Evolutionary conservation across 2,888 invertebrate species (phyloP), one percentile per base, ranked within the genome.

Genomic region (Acanthosepion esculentum): DNA sequence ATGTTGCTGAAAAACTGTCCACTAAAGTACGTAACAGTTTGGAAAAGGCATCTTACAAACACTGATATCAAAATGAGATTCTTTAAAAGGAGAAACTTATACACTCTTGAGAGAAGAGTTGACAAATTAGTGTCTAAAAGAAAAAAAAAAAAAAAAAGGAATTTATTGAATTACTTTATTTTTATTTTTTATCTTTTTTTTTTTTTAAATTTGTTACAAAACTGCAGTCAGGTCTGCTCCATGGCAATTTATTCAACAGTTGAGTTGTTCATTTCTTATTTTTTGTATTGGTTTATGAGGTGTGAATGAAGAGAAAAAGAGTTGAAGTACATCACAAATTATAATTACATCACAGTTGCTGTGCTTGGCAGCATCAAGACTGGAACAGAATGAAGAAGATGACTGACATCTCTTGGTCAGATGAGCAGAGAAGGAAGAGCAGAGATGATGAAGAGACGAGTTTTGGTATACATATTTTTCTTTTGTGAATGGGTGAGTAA

Each of bases 221-320:
- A 78, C 78, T 78, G 78, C 78, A 78, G 78, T 78, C 78, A 78
- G 78, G 78, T 78, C 78, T 78, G 78, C 78, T 78, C 41, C 41
- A n/a, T 78, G 78, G 78, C 78, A 78, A 78, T 78, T 78, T n/a
- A n/a, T 78, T 78, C 78, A 78, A 78, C 78, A 78, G 78, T 78
- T 33, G n/a, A 78, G 78, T 78, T 78, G 78, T 78, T 78, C 78
- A 78, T 78, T 78, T n/a, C n/a, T n/a, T 78, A 78, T n/a, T 78
- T 64, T 64, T 23, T 64, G 23, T 64, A 26, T 78, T 29, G 10
- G 29, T 78, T 29, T n/a, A 23, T 78, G 78, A 78, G 78, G 78
- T 78, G 78, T n/a, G 78, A 78, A 78, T 78, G 78, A 78, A 78
- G 78, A 78, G n/a, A 78, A 33, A 33, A 33, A 12, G 78, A 78